Evolutionary conservation across 2,797 vertebrate species (phyloP).

Genomic region (Megaceryle alcyon): DNA sequence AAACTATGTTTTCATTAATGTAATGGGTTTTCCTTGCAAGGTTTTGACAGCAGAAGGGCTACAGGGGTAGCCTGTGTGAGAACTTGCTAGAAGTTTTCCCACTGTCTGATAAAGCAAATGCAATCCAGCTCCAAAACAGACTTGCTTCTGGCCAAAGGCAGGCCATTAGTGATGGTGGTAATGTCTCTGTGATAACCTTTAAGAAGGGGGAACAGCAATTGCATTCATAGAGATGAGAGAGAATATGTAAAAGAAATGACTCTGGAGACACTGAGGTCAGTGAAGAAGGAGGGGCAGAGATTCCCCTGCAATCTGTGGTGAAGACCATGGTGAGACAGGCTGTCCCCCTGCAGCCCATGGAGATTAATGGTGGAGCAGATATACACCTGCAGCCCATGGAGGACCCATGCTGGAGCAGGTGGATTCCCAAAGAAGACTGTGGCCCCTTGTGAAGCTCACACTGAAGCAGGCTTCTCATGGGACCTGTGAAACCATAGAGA

Average conservation of each 20-base stretch:
- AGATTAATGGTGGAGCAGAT: too few relatives aligned
- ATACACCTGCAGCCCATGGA: not conserved
- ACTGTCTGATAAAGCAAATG: not conserved
- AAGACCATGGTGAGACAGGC: not conserved
- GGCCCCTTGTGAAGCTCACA: too few relatives aligned
- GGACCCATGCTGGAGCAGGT: fast-evolving
- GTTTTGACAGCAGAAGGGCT: not conserved
- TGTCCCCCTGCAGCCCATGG: not conserved
- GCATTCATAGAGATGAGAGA: not conserved
- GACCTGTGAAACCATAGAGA: not conserved
- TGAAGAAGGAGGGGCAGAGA: not conserved
- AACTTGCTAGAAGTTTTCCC: not conserved
- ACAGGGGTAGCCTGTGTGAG: not conserved
- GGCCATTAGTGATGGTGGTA: fast-evolving
- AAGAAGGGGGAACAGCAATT: not conserved
- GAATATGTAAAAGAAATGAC: not conserved
- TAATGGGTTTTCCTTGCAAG: not conserved
- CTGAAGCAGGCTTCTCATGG: not conserved
- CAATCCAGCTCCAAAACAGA: not conserved
- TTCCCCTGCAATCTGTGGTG: not conserved
- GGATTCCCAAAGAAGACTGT: too few relatives aligned
- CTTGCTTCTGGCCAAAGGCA: too few relatives aligned
- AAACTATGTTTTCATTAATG: not conserved
- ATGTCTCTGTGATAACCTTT: not conserved
- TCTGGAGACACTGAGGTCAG: not conserved